Evolutionary conservation across 2,113 vertebrate species (phyloP), one percentile per base, ranked within the genome.

Genomic region (Osmerus mordax): DNA sequence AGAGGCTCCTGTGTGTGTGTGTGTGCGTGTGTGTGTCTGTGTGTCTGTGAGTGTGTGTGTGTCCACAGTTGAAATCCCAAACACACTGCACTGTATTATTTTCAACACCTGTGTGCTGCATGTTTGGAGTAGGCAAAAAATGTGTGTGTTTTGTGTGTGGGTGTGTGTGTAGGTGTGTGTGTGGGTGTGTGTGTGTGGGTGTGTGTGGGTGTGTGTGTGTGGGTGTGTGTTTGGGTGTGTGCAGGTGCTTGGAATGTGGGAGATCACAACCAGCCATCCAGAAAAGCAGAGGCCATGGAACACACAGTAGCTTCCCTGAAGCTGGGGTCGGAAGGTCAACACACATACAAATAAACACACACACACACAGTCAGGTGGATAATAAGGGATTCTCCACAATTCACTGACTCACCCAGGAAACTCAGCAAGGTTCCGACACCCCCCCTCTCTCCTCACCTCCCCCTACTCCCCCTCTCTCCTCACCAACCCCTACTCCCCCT

Each of bases 341-440:
- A 61, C 74, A 41, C 36, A 41, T 41, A 41, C 36, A 9, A 6
- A 41, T 9, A 41, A 6, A 41, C 36, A 41, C 62, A 60, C 67
- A 70, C 16, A 21, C 41, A 70, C 16, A 21, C 41, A 1, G 65
- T 74, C 52, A 78, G 73, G 25, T 16, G 32, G 75, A 72, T 80
- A 77, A 79, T 71, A 67, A 64, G 55, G 70, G 67, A 79, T 82
- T 81, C 74, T 78, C 64, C 67, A 58, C 60, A 75, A 47, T 0
- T 1, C 36, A 41, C 6, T 9, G 6, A 41, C 23, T 23, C 36
- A 41, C 8, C 36, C 36, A 41, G 5, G 36, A 41, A 41, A 41
- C 36, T 41, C 1, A 6, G 4, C 7, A 41, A 41, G 36, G 36
- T 2, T 41, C 7, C 36, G 1, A 9, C 36, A 7, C 36, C 6